phyloP scores from a whole-genome alignment of 2,888 invertebrate species.

The Steinernema hermaphroditum region DNA sequence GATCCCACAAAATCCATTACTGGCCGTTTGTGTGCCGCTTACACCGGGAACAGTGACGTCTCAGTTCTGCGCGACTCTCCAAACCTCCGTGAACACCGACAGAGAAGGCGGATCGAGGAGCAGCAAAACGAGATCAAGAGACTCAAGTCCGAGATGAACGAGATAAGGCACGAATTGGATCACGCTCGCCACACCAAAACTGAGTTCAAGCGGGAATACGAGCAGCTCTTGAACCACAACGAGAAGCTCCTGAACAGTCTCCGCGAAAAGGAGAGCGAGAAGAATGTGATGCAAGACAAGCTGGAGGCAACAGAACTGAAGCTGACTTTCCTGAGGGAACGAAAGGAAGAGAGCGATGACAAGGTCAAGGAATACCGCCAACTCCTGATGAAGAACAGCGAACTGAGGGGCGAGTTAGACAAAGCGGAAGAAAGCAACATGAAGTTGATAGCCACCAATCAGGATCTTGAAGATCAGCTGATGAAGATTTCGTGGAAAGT shows the following conservation, averaged over 20 bases:
- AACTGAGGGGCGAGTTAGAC: neutral
- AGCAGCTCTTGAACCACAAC: neutral
- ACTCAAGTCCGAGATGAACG: conserved; percentile 18
- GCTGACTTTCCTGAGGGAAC: neutral
- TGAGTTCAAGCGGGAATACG: conserved; percentile 4
- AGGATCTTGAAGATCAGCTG: neutral
- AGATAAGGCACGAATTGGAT: neutral
- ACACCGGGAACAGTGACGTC: neutral
- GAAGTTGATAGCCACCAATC: neutral
- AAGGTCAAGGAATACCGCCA: conserved; percentile 5
- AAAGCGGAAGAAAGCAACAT: neutral
- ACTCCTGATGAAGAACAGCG: neutral
- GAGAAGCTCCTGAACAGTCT: conserved; percentile 9
- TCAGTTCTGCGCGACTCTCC: conserved; percentile 6
- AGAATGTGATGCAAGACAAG: neutral
- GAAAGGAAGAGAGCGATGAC: neutral
- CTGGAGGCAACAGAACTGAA: conserved; percentile 2
- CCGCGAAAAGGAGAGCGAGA: conserved; percentile 10
- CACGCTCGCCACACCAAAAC: neutral
- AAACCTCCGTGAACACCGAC: neutral
- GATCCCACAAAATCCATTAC: neutral
- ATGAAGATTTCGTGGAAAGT: neutral
- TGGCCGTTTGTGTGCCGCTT: neutral
- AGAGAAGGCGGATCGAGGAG: neutral
- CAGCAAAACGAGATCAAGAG: conserved; percentile 2